Evolutionary conservation across 2,888 invertebrate species (phyloP), one percentile per base, ranked within the genome.

Genomic region (Cerastoderma edule): DNA sequence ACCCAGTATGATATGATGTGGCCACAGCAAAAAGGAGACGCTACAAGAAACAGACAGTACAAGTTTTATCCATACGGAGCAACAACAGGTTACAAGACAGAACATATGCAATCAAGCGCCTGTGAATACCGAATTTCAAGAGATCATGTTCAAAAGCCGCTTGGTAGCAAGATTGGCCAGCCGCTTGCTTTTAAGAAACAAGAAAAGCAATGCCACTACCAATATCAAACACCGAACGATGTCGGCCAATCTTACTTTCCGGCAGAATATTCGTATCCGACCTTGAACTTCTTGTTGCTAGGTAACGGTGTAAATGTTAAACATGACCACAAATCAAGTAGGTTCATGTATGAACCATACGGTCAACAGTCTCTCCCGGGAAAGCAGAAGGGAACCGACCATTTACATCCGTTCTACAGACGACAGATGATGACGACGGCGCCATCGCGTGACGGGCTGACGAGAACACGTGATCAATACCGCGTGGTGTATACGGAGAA

Each of bases 401-500:
- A 54, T 22, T 27, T 54, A 27, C 72, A 76, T 72, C 75, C 75
- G 50, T 72, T 76, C 46, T 72, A 72, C 50, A 67, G 54, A 53
- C 56, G 75, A 48, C 57, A 67, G 39, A 33, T 67, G 8, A 39
- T 33, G 67, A 60, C 54, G 32, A 24, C 48, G 32, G 67, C 35
- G 3, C 54, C 28, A 24, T 65, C 75, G 39, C 67, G 53, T 2
- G 72, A 67, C 13, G 72, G 75, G 2, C 66, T 71, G 67, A 76
- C 72, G 24, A 53, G 75, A 67, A 76, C 75, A 22, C 66, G 57
- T 30, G 75, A 76, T 53, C 71, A 76, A 48, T 76, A 76, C 65
- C 53, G 75, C 32, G 71, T 72, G 22, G 75, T 76, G 5, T 76
- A 76, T 46, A 76, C 75, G n/a, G 71, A 76, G 35, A 71, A 76